Percentiles rank a stretch among this genome's conserved stretches.
Evolutionary conservation across 2,113 vertebrate species (phyloP).

Genomic region (Seriola dumerili): DNA sequence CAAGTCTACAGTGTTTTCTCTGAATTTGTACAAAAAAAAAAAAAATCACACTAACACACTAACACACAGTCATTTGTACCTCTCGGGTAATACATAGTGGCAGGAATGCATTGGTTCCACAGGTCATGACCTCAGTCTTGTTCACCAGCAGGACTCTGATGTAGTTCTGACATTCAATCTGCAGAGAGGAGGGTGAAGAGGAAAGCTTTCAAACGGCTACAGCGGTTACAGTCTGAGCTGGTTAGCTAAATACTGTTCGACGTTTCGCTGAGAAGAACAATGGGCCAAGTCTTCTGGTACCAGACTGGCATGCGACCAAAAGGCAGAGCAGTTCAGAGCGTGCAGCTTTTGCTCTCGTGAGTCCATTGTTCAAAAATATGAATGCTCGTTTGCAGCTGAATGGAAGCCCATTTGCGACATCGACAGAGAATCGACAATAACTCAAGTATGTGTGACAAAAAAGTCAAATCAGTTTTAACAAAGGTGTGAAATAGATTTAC

Average conservation of each 20-base stretch:
- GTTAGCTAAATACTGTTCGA: constrained; percentile 7
- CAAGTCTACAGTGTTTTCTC: not conserved
- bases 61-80: constrained; percentile 79
- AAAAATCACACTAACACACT: not conserved
- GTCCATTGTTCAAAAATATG: constrained; percentile 48
- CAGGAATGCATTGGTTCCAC: constrained; percentile 97
- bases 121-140: constrained; percentile 95
- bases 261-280: constrained; percentile 32
- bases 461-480: constrained; percentile 52
- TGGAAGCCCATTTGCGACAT: constrained; percentile 29
- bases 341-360: not conserved
- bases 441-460: constrained; percentile 19
- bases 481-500: constrained; percentile 52
- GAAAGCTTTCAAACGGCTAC: not conserved
- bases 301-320: constrained; percentile 12
- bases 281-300: constrained; percentile 15
- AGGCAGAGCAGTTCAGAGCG: not conserved
- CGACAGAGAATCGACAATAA: constrained; percentile 19
- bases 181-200: constrained; percentile 26
- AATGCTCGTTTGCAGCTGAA: constrained; percentile 21
- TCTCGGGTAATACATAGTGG: constrained; percentile 94
- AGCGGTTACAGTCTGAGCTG: not conserved
- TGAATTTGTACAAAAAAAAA: not conserved
- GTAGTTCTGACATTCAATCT: constrained; percentile 99
- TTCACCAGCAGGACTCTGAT: constrained; percentile 94